Evolutionary conservation across 2,888 invertebrate species (phyloP).

Genomic region (Plebejus melissa): DNA sequence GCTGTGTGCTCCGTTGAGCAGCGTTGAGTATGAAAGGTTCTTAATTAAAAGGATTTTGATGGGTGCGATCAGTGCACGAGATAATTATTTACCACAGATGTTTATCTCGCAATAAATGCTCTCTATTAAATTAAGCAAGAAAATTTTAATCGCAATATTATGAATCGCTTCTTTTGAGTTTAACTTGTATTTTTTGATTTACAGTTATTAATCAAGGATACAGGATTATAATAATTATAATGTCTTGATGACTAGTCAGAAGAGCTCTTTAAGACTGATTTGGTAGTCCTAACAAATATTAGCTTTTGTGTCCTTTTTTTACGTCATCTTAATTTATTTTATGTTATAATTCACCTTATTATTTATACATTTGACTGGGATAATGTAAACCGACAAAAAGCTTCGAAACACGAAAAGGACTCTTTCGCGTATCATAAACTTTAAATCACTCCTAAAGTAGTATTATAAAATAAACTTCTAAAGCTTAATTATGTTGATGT

Average conservation of each 20-base stretch:
- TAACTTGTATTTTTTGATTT: neutral
- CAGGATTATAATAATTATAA: too few relatives aligned
- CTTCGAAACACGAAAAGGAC: neutral
- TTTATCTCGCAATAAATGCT: neutral
- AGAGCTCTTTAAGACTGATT: too few relatives aligned
- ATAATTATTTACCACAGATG: constrained; percentile 7
- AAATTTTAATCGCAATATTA: neutral
- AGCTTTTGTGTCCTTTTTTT: neutral
- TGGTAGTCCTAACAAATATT: too few relatives aligned
- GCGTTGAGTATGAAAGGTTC: constrained; percentile 19
- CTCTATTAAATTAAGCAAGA: neutral
- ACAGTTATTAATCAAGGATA: too few relatives aligned
- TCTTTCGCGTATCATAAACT: neutral
- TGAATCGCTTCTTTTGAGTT: neutral
- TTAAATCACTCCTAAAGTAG: neutral
- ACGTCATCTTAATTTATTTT: neutral
- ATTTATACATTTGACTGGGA: neutral
- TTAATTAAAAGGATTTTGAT: constrained; percentile 26
- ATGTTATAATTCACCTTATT: neutral
- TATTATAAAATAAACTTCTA: neutral
- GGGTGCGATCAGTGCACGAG: constrained; percentile 17
- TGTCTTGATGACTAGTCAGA: too few relatives aligned
- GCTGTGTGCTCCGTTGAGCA: neutral
- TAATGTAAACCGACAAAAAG: neutral
- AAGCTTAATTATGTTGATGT: neutral